A percentile compares a stretch with the other conserved stretches of the same genome.
phyloP scores from a whole-genome alignment of 64 coral and sea anemone genomes.

The Pocillopora verrucosa region DNA sequence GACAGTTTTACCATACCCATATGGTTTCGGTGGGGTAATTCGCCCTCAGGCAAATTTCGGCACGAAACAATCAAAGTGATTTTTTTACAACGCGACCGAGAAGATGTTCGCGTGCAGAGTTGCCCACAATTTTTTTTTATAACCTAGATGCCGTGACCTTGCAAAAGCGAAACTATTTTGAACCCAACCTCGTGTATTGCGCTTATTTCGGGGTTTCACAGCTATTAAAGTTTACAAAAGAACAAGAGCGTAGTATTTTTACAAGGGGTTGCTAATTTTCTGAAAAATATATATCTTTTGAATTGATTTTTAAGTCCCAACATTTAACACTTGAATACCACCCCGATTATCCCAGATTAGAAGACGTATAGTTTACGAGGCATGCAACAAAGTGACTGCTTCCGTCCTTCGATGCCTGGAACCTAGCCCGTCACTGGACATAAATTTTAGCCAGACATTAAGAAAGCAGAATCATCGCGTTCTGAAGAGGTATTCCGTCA shows the following conservation, averaged over 20 bases:
- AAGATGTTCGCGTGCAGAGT: not conserved
- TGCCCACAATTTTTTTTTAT: not conserved
- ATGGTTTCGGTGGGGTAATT: not conserved
- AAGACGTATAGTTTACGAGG: not conserved
- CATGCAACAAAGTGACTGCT: not conserved
- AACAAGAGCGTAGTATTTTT: not conserved
- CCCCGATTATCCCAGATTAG: constrained; percentile 33
- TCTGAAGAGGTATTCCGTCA: not conserved
- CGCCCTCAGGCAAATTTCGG: constrained; percentile 7
- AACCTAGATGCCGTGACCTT: constrained; percentile 8
- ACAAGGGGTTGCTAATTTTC: not conserved
- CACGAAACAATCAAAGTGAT: not conserved
- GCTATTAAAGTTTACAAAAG: not conserved
- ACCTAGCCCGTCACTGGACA: too few species aligned
- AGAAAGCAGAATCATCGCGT: not conserved
- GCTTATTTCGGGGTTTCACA: not conserved
- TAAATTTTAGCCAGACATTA: not conserved
- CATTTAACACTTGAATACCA: constrained; percentile 33
- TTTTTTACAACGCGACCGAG: constrained; percentile 6
- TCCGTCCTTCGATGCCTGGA: not conserved
- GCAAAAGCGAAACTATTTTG: constrained; percentile 9
- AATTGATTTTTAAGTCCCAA: constrained; percentile 38
- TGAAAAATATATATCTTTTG: not conserved
- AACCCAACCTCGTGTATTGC: not conserved
- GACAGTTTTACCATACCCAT: not conserved